A percentile compares a stretch with the other conserved stretches of the same genome.
Evolutionary conservation across 2,113 vertebrate genomes (phyloP).

Genomic region (Plecturocebus donacophilus): DNA sequence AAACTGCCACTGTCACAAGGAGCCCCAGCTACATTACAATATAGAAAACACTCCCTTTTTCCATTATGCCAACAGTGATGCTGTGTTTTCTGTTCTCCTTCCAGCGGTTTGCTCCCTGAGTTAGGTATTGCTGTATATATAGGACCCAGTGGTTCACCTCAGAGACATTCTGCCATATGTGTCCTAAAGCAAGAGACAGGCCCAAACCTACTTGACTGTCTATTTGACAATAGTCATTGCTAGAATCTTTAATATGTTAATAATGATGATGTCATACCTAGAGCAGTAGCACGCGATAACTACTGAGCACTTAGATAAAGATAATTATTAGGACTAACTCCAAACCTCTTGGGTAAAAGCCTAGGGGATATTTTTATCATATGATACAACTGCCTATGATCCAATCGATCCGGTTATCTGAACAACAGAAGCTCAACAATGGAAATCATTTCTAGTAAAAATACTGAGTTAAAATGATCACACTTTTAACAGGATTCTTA

Average conservation of each 20-base stretch:
- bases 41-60: background rate
- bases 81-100: background rate
- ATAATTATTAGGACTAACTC: constrained; percentile 43
- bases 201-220: background rate
- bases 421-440: constrained; percentile 28
- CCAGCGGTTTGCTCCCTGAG: background rate
- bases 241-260: background rate
- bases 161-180: background rate
- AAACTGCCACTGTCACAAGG: background rate
- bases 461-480: background rate
- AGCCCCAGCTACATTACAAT: background rate
- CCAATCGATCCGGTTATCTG: background rate
- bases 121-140: background rate
- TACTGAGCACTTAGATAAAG: constrained; percentile 30
- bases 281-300: background rate
- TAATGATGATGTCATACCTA: background rate
- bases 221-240: background rate
- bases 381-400: background rate
- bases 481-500: background rate
- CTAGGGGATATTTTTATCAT: constrained; percentile 73
- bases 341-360: constrained; percentile 57
- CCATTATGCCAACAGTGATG: background rate
- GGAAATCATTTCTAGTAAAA: background rate
- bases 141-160: background rate
- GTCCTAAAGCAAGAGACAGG: background rate